Evolutionary conservation across 2,888 invertebrate species (phyloP).

Genomic region (Leptinotarsa peninsularis): DNA sequence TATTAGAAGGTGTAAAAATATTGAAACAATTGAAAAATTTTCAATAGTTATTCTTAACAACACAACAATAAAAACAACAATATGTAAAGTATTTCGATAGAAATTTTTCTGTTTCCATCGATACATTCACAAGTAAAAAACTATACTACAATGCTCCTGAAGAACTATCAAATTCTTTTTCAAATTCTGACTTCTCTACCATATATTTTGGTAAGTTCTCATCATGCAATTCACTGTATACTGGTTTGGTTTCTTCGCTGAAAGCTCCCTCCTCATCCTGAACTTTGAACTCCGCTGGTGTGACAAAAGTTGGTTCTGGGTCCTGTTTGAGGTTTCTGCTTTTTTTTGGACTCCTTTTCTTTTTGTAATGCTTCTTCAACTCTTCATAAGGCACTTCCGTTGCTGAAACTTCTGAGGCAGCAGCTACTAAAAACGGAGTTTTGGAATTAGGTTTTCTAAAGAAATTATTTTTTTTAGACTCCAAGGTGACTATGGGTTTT

Average conservation of each 20-base stretch:
- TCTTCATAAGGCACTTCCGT: constrained; percentile 27
- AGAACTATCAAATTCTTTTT: constrained; percentile 74
- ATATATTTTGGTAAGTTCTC: constrained; percentile 77
- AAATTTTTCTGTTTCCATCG: constrained; percentile 7
- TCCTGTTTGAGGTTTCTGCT: constrained; percentile 45
- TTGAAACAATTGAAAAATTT: constrained; percentile 7
- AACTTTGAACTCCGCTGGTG: constrained; percentile 69
- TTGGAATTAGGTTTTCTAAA: constrained; percentile 46
- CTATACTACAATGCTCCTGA: constrained; percentile 51
- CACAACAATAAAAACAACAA: constrained; percentile 32
- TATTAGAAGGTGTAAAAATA: neutral
- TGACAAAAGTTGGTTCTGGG: constrained; percentile 61
- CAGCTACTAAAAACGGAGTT: constrained; percentile 45
- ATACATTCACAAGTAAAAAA: constrained; percentile 37
- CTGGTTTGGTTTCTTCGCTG: constrained; percentile 76
- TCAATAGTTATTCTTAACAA: constrained; percentile 33
- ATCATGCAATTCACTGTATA: constrained; percentile 74
- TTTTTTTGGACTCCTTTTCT: constrained; percentile 30
- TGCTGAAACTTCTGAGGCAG: constrained; percentile 53
- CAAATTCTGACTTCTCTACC: constrained; percentile 76
- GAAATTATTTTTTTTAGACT: constrained; percentile 46
- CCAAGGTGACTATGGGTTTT: constrained; percentile 41
- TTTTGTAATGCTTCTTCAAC: constrained; percentile 24
- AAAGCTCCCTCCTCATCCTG: constrained; percentile 73
- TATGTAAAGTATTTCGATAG: constrained; percentile 13